A percentile compares a stretch with the other conserved stretches of the same genome.
Conservation (phyloP, 2,113 vertebrate species). For the Crotalus tigris region DNA sequence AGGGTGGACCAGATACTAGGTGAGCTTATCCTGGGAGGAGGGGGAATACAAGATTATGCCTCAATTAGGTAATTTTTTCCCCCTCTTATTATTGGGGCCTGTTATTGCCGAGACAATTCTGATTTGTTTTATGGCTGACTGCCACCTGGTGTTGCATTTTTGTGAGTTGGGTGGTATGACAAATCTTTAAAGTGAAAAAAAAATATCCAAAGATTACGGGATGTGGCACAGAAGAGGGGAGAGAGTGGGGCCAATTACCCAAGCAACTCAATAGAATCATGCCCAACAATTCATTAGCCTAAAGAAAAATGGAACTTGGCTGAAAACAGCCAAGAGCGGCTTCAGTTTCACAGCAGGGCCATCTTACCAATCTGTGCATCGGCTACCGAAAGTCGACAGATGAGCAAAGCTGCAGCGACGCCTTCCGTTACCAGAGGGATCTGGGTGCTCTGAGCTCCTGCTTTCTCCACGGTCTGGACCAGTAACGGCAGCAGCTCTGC, state of each 20-base stretch:
- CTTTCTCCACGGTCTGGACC: conserved; percentile 89
- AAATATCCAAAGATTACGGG: neutral
- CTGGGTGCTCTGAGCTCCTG: conserved; percentile 87
- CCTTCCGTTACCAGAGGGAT: conserved; percentile 84
- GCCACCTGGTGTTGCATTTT: neutral
- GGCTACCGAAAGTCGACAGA: conserved; percentile 82
- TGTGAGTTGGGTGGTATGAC: neutral
- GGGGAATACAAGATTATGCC: too few relatives aligned
- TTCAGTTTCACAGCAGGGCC: neutral
- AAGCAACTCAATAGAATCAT: neutral
- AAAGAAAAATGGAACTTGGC: neutral
- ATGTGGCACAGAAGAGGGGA: neutral
- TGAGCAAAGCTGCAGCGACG: conserved; percentile 84
- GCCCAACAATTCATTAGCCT: neutral
- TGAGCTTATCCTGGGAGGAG: neutral
- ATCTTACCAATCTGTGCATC: conserved; percentile 84
- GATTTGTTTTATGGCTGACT: neutral
- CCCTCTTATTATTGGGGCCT: neutral
- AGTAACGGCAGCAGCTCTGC: conserved; percentile 82
- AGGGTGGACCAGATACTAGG: neutral
- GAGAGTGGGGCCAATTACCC: neutral
- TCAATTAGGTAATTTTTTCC: too few relatives aligned
- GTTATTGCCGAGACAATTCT: neutral
- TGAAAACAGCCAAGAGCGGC: neutral
- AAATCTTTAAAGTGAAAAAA: neutral